Percentiles rank a stretch among this genome's conserved stretches.
phyloP scores from a whole-genome alignment of 2,888 invertebrate genomes.

The Acrocera orbiculus region DNA sequence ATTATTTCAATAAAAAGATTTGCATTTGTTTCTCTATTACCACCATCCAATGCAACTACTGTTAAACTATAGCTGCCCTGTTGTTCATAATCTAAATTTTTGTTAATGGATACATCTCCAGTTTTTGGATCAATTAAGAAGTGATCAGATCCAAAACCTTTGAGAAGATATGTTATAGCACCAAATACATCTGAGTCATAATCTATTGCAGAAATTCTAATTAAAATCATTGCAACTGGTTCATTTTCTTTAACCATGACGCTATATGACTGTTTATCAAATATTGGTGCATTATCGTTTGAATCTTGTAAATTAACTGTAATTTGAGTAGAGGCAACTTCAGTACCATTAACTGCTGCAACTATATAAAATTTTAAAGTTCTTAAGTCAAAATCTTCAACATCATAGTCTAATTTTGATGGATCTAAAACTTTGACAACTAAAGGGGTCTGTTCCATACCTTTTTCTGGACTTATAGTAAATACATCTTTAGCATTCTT shows the following conservation, averaged over 20 bases:
- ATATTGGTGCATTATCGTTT: constrained; percentile 63
- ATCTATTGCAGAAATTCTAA: constrained; percentile 49
- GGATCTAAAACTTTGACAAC: constrained; percentile 52
- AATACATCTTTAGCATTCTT: constrained; percentile 41
- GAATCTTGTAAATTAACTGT: constrained; percentile 51
- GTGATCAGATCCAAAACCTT: constrained; percentile 62
- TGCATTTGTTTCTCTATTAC: constrained; percentile 50
- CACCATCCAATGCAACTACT: constrained; percentile 64
- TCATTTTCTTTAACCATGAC: constrained; percentile 50
- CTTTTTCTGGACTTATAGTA: constrained; percentile 44
- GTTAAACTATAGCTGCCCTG: constrained; percentile 65
- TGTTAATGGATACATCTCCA: constrained; percentile 50
- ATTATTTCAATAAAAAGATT: constrained; percentile 52
- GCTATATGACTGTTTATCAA: constrained; percentile 43
- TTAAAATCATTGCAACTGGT: constrained; percentile 41
- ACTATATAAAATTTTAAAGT: constrained; percentile 50
- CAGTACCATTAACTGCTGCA: constrained; percentile 36
- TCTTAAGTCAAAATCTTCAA: constrained; percentile 38
- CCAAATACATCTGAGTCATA: constrained; percentile 56
- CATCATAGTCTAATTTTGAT: constrained; percentile 51
- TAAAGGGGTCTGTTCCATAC: constrained; percentile 55
- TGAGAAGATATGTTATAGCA: constrained; percentile 49
- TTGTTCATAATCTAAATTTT: constrained; percentile 55
- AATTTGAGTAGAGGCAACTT: constrained; percentile 41
- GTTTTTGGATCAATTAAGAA: constrained; percentile 48